A percentile compares a stretch with the other conserved stretches of the same genome.
Conservation (phyloP, 2,888 invertebrate species). For the Rhabditoides inermis region DNA sequence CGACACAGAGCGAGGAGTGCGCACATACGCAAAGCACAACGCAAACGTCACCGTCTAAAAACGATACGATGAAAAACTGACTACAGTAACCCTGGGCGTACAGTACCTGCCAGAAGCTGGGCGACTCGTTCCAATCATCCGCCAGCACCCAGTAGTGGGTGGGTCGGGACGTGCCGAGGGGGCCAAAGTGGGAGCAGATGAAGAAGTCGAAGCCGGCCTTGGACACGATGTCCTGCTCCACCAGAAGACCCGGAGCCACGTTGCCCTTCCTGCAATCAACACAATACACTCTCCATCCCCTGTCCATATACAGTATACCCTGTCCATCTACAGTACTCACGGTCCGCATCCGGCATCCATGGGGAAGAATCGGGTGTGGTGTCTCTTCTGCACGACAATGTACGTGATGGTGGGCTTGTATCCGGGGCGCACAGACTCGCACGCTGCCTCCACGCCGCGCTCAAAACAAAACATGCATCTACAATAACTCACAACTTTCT, state of each 20-base stretch:
- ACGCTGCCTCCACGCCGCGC: no score
- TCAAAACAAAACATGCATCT: no score
- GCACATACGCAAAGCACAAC: neutral
- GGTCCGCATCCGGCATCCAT: constrained; percentile 1
- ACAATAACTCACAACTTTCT: no score
- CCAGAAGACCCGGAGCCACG: constrained; percentile 37
- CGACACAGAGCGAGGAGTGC: neutral
- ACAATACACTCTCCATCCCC: neutral
- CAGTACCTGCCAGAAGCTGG: constrained; percentile 71
- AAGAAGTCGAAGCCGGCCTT: constrained; percentile 38
- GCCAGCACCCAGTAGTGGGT: constrained; percentile 77
- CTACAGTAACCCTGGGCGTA: no score
- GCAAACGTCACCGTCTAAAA: neutral
- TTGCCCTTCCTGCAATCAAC: constrained; percentile 16
- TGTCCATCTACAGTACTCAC: constrained; percentile 1
- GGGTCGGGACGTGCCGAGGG: constrained; percentile 46
- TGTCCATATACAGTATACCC: no score
- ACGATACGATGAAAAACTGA: no score
- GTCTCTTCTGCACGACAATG: constrained; percentile 16
- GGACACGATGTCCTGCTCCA: constrained; percentile 34
- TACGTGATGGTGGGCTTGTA: constrained; percentile 14
- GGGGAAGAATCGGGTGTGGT: constrained; percentile 19
- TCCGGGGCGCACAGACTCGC: no score
- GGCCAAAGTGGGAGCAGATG: constrained; percentile 37
- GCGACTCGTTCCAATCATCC: constrained; percentile 68